These are phyloP conservation scores for Rattus rattus DNA, from an alignment of 2,113 vertebrate genomes.

Conservation along the genomic window DNA sequence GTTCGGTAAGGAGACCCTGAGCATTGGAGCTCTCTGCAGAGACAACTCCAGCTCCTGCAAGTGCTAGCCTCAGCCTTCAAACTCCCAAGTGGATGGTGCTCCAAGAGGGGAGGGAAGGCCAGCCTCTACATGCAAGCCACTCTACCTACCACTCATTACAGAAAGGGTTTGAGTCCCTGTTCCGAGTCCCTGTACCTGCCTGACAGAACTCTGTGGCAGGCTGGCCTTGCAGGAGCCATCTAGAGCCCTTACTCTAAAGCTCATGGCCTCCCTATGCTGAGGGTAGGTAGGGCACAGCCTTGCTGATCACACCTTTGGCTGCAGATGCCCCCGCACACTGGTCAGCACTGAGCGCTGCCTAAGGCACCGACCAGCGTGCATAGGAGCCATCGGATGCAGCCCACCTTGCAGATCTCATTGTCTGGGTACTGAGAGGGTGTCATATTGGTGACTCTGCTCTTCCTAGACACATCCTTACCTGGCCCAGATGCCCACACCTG, in stretches of 20 bases:
- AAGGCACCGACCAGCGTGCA: background rate
- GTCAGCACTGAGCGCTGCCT: background rate
- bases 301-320: too few relatives aligned
- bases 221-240: background rate
- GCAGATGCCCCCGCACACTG: background rate
- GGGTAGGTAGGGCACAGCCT: background rate
- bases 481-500: background rate
- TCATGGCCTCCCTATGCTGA: background rate
- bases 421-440: accelerated
- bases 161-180: background rate
- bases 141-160: accelerated
- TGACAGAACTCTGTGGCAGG: background rate
- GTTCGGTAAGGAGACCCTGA: conserved; percentile 91
- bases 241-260: background rate
- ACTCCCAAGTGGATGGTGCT: too few relatives aligned
- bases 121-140: accelerated
- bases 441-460: background rate
- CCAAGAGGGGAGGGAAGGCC: background rate
- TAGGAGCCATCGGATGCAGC: accelerated
- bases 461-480: background rate
- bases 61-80: background rate
- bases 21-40: background rate
- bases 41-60: accelerated
- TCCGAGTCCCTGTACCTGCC: background rate
- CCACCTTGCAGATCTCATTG: background rate